Evolutionary conservation across 2,888 invertebrate species (phyloP).

Genomic region (Epirrhoe tristata): DNA sequence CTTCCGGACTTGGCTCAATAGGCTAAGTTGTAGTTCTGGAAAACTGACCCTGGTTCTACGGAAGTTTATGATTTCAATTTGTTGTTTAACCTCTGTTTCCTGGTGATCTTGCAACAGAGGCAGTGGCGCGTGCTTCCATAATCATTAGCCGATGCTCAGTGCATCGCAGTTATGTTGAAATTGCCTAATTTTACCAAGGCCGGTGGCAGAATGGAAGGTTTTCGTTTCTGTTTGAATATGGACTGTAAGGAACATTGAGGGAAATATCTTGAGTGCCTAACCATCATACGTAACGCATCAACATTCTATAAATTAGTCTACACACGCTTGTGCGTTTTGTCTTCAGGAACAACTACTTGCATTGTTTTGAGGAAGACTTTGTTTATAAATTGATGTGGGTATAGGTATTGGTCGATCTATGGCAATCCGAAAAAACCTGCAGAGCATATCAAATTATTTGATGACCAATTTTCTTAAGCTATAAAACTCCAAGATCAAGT

Average conservation of each 20-base stretch:
- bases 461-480: background rate
- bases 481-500: slow-evolving; percentile 30
- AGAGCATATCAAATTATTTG: background rate
- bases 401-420: background rate
- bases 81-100: slow-evolving; percentile 54
- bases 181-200: slow-evolving; percentile 59
- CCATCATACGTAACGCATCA: too few relatives aligned
- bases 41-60: slow-evolving; percentile 15
- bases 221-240: slow-evolving; percentile 25
- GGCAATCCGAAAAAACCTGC: background rate
- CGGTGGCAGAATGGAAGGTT: slow-evolving; percentile 24
- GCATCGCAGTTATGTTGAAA: slow-evolving; percentile 58
- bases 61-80: slow-evolving; percentile 14
- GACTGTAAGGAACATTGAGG: background rate
- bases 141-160: slow-evolving; percentile 57
- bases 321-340: background rate
- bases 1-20: background rate
- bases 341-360: background rate
- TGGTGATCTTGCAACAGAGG: slow-evolving; percentile 58
- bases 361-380: background rate
- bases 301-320: too few relatives aligned
- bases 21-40: background rate
- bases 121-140: slow-evolving; percentile 74
- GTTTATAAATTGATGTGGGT: background rate
- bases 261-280: background rate